Evolutionary conservation across 2,797 vertebrate genomes (phyloP).

Genomic region (Dipus sagitta): DNA sequence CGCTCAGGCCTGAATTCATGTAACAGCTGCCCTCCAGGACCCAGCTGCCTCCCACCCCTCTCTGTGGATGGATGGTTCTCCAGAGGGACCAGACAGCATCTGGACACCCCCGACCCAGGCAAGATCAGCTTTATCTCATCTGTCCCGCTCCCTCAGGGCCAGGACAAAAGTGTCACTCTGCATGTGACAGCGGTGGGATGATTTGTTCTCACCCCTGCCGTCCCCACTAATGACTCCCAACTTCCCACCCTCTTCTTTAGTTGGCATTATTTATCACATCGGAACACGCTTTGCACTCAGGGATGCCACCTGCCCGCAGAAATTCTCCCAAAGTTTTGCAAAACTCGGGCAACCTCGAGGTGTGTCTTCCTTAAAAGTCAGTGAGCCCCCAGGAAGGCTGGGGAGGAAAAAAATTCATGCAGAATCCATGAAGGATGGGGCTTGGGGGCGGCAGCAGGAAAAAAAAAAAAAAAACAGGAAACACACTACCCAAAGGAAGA

Average conservation of each 20-base stretch:
- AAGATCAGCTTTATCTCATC: slow-evolving; percentile 35
- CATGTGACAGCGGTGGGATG: neutral
- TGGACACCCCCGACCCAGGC: neutral
- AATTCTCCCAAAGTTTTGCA: neutral
- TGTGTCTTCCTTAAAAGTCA: neutral
- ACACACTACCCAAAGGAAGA: slow-evolving; percentile 83
- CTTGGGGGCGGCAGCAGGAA: slow-evolving; percentile 83
- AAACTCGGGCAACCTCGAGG: neutral
- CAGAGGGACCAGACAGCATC: neutral
- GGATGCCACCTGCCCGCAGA: neutral
- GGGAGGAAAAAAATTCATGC: slow-evolving; percentile 72
- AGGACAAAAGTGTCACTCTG: neutral
- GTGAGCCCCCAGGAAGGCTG: neutral
- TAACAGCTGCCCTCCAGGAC: neutral
- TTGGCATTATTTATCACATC: neutral
- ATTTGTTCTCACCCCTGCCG: neutral
- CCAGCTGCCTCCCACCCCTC: accelerated
- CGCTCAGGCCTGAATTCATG: neutral
- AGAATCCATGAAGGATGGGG: slow-evolving; percentile 61
- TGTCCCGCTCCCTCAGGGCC: slow-evolving; percentile 25
- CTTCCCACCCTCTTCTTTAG: neutral
- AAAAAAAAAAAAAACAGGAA: slow-evolving; percentile 88
- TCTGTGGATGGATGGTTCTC: neutral
- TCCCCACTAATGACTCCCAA: neutral
- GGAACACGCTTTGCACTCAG: neutral